A percentile compares a stretch with the other conserved stretches of the same genome.
Evolutionary conservation across 2,797 vertebrate species (phyloP).

Genomic region (Cichlasoma orientale): DNA sequence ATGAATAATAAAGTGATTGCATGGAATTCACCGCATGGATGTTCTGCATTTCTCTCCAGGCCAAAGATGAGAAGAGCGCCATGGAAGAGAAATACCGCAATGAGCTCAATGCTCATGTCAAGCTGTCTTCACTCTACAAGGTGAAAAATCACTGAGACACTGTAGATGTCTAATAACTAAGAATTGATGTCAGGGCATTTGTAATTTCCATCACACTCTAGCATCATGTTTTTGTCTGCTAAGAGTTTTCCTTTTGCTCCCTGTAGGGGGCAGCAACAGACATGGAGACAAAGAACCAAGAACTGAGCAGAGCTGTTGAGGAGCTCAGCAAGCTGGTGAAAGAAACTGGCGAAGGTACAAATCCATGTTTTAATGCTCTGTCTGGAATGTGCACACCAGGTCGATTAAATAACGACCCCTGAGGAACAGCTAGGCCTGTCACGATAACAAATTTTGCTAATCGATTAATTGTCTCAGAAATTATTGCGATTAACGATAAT

Average conservation of each 20-base stretch:
- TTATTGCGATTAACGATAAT: no score
- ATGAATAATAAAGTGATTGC: not conserved
- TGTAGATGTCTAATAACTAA: not conserved
- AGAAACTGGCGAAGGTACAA: conserved; percentile 87
- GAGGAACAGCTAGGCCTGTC: no score
- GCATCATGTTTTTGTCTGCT: not conserved
- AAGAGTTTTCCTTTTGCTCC: not conserved
- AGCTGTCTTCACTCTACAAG: conserved; percentile 95
- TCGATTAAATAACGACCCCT: not conserved
- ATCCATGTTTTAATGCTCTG: not conserved
- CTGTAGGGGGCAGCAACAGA: conserved; percentile 88
- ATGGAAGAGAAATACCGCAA: conserved; percentile 96
- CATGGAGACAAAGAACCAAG: conserved; percentile 87
- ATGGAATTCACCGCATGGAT: not conserved
- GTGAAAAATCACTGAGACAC: conserved; percentile 67
- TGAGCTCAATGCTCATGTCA: conserved; percentile 92
- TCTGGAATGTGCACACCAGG: not conserved
- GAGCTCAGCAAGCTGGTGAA: conserved; percentile 91
- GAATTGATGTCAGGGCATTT: not conserved
- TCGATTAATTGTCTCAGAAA: no score
- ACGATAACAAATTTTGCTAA: no score
- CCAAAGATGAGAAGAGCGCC: conserved; percentile 88
- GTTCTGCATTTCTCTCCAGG: conserved; percentile 70
- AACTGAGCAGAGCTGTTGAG: conserved; percentile 90
- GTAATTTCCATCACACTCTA: not conserved